phyloP scores from a whole-genome alignment of 2,888 invertebrate species.

The Germaria angustata region DNA sequence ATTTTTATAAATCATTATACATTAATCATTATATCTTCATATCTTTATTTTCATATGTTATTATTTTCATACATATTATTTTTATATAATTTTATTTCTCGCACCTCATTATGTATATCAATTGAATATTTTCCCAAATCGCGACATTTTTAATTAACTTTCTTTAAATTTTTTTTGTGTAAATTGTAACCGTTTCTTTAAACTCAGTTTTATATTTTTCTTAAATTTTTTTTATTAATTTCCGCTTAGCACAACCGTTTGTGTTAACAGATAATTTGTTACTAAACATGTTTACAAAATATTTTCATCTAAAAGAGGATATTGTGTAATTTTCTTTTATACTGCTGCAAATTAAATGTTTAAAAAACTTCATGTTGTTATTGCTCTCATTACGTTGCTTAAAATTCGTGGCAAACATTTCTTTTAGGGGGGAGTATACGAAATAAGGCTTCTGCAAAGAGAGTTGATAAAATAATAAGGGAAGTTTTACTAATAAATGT shows the following conservation, averaged over 20 bases:
- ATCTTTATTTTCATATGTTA: too few species aligned
- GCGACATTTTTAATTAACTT: background rate
- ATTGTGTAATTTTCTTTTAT: too few species aligned
- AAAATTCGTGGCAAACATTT: background rate
- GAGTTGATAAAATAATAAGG: too few species aligned
- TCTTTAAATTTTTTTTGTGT: background rate
- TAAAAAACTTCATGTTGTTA: background rate
- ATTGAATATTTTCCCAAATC: too few species aligned
- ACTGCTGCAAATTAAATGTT: background rate
- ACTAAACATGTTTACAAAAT: slow-evolving; percentile 57
- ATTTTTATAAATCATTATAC: too few species aligned
- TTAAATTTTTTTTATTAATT: background rate
- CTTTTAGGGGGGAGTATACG: background rate
- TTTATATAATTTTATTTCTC: too few species aligned
- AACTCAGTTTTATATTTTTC: background rate
- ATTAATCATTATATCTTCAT: too few species aligned
- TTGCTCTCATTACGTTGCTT: background rate
- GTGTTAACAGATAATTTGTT: slow-evolving; percentile 47
- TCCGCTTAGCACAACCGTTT: slow-evolving; percentile 53
- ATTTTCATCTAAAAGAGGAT: slow-evolving; percentile 28
- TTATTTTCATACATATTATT: too few species aligned
- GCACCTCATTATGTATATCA: too few species aligned
- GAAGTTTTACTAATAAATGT: too few species aligned
- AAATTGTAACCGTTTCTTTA: background rate
- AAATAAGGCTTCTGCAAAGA: background rate